Evolutionary conservation across 2,797 vertebrate species (phyloP).

Genomic region (Rhynchonycteris naso): DNA sequence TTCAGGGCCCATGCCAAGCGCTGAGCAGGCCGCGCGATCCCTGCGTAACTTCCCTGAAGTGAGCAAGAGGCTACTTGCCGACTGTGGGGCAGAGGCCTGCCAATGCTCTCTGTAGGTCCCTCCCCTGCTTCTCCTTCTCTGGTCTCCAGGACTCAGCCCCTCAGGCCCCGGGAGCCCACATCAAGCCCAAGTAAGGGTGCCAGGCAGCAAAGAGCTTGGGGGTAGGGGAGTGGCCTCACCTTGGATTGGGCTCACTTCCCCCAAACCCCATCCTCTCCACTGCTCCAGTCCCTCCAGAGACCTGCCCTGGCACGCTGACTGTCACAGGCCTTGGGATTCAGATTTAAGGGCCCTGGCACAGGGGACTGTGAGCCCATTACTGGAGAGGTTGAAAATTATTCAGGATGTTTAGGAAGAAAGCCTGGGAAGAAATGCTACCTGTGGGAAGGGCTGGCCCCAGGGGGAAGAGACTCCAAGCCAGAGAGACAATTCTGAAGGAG

Average conservation of each 20-base stretch:
- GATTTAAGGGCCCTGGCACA: not conserved
- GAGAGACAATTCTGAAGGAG: not conserved
- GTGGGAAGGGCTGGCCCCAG: not conserved
- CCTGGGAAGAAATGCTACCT: not conserved
- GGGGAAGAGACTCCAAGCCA: not conserved
- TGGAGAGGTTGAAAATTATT: not conserved
- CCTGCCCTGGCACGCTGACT: not conserved
- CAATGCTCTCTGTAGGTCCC: not conserved
- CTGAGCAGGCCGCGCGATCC: fast-evolving
- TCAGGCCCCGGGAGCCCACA: not conserved
- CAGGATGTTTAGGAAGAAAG: not conserved
- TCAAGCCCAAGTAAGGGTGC: not conserved
- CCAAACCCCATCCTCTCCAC: not conserved
- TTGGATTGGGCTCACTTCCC: not conserved
- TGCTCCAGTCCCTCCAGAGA: not conserved
- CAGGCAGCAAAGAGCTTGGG: not conserved
- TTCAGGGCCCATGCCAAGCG: not conserved
- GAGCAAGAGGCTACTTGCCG: not conserved
- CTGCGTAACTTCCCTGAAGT: not conserved
- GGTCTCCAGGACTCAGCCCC: not conserved
- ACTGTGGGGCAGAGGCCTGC: not conserved
- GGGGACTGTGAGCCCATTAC: not conserved
- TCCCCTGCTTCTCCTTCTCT: not conserved
- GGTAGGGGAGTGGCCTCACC: not conserved
- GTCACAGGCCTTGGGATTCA: not conserved